Evolutionary conservation across 2,888 invertebrate species (phyloP), one percentile per base, ranked within the genome.

Genomic region (Dasypolia templi): DNA sequence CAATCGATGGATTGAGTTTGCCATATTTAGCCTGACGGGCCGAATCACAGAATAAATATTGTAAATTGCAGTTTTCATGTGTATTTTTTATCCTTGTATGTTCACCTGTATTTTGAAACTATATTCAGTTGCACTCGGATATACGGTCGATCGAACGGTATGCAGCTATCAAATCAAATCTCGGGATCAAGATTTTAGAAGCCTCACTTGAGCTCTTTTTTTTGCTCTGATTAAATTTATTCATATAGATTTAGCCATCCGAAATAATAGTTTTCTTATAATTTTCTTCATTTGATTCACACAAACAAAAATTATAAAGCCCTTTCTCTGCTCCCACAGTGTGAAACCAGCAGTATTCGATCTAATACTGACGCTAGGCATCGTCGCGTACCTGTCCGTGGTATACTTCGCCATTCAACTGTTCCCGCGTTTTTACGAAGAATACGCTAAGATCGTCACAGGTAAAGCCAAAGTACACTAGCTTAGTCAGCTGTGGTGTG

Each of bases 331-430:
- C 63, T 29, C 87, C 81, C 39, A 51, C 97, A 98, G 99, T 93
- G 99, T 99, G 11, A 99, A 99, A 92, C 99, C 99, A 81, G 99
- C 99, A 17, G 98, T 99, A 73, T 99, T 99, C 96, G 99, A 99
- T 97, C 97, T 99, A 88, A 98, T 99, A 87, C 97, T 99, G 22
- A 99, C 99, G 1, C 93, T 98, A 77, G 97, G 97, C 53, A 99
- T 99, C 89, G 96, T 98, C 51, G 96, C 97, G 39, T 99, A 99
- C 94, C 97, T 99, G 71, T 97, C 97, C n/a, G 90, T 97, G 9
- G 97, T 99, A n/a, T 99, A 99, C 94, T 97, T 98, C 87, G 96
- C 97, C 19, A 97, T 99, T 76, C 97, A 97, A 82, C 94, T 97
- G 84, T 98, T 98, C 91, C 97, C 98, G 17, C 89, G 94, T 9